phyloP scores from a whole-genome alignment of 2,888 invertebrate genomes.

The Athalia circularis region DNA sequence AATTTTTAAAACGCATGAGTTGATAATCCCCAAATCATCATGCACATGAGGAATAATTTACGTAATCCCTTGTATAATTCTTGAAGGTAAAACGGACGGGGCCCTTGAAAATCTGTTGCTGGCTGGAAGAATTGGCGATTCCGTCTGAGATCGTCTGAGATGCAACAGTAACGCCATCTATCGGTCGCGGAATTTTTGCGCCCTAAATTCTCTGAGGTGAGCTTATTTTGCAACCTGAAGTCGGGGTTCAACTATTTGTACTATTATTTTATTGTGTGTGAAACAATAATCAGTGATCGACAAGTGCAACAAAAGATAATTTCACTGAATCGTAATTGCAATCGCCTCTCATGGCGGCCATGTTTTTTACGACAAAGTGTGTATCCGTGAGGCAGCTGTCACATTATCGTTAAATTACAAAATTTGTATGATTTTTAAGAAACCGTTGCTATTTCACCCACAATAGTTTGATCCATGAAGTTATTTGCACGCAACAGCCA shows the following conservation, averaged over 20 bases:
- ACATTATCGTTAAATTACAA: not conserved
- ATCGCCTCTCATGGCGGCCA: no score
- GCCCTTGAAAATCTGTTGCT: not conserved
- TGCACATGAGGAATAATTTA: no score
- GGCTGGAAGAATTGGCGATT: no score
- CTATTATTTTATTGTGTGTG: not conserved
- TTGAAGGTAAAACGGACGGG: slow-evolving; percentile 23
- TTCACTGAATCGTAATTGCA: no score
- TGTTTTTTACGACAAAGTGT: not conserved
- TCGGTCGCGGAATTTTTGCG: not conserved
- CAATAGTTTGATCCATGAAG: not conserved
- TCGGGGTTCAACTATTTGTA: not conserved
- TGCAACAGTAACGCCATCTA: not conserved
- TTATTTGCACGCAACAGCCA: not conserved
- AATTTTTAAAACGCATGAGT: no score
- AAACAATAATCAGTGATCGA: not conserved
- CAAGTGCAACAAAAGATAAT: not conserved
- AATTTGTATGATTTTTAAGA: not conserved
- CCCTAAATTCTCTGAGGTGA: not conserved
- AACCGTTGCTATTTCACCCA: not conserved
- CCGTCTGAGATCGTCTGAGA: no score
- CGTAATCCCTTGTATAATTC: no score
- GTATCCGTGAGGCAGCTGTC: no score
- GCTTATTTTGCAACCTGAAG: not conserved
- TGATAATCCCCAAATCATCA: no score